phyloP scores from a whole-genome alignment of 2,888 invertebrate genomes.

The Sinotaia quadrata region DNA sequence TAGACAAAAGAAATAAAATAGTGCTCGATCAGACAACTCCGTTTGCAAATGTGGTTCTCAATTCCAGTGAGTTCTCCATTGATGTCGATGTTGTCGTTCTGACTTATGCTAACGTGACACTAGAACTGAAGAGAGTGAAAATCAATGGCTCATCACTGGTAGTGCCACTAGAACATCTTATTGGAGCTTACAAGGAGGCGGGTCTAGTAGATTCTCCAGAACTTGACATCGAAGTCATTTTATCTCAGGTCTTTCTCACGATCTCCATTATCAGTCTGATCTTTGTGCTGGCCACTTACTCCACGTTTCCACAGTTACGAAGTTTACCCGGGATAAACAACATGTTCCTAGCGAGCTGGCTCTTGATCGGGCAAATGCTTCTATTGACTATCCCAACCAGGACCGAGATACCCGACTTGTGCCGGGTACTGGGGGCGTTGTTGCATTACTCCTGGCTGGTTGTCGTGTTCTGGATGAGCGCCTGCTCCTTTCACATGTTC shows the following conservation, averaged over 20 bases:
- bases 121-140: background rate
- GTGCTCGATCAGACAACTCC: background rate
- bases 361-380: conserved; percentile 41
- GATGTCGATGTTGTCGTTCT: background rate
- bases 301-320: conserved; percentile 35
- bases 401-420: conserved; percentile 24
- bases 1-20: background rate
- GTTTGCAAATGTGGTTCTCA: background rate
- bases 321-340: conserved; percentile 47
- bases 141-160: background rate
- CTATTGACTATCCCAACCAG: conserved; percentile 30
- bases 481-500: conserved; percentile 49
- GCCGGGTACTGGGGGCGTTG: conserved; percentile 37
- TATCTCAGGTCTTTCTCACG: background rate
- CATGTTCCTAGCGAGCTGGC: conserved; percentile 38
- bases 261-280: conserved; percentile 18
- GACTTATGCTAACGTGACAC: conserved; percentile 5
- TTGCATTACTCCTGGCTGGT: conserved; percentile 47
- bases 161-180: background rate
- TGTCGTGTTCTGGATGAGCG: conserved; percentile 38
- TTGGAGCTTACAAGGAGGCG: background rate
- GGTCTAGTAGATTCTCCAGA: background rate
- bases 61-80: background rate
- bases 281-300: conserved; percentile 32
- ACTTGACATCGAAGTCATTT: too few relatives aligned